Evolutionary conservation across 2,888 invertebrate species (phyloP), one percentile per base, ranked within the genome.

Genomic region (Acrobasis consociella): DNA sequence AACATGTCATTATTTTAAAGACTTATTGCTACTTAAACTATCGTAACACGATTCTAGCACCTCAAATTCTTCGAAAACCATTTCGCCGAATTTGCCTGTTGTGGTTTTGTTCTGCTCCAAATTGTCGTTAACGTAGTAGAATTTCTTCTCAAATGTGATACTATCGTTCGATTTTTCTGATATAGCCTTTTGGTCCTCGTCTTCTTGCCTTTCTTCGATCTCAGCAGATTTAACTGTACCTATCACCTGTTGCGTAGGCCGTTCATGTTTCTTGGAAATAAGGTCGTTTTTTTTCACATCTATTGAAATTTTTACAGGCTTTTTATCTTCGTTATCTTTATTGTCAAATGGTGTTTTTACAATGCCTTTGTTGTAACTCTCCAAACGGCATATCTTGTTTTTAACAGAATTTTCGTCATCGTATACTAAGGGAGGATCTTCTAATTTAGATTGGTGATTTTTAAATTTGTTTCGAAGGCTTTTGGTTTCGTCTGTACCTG

Each of bases 61-160:
- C 88, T 96, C 95, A 72, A 96, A 96, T 74, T 96, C 96, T 86
- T 97, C 97, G 73, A 97, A 97, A 72, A 97, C 97, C 94, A 97
- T 97, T 73, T 97, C 97, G 52, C 96, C 95, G 72, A 95, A 95
- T 80, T 95, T 95, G 69, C 94, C 94, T 11, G 93, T 91, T 49
- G 86, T 81, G 8, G 79, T 75, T 70, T 94, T 95, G 75, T 93
- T 93, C 76, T 94, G 93, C 64, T 93, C 93, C 67, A 83, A 69
- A 65, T 90, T 93, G 63, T 94, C 94, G 75, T 94, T 94, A 55
- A 95, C 93, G 67, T 94, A 94, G 69, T 94, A 94, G 73, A 93
- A 94, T 71, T 94, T 94, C 71, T 94, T 94, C 71, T 94, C 94
- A 62, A 91, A 91, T 65, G 76, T 86, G 50, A 88, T 81, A 5